phyloP scores from a whole-genome alignment of 64 coral and sea anemone genomes.

The Pachyseris speciosa region DNA sequence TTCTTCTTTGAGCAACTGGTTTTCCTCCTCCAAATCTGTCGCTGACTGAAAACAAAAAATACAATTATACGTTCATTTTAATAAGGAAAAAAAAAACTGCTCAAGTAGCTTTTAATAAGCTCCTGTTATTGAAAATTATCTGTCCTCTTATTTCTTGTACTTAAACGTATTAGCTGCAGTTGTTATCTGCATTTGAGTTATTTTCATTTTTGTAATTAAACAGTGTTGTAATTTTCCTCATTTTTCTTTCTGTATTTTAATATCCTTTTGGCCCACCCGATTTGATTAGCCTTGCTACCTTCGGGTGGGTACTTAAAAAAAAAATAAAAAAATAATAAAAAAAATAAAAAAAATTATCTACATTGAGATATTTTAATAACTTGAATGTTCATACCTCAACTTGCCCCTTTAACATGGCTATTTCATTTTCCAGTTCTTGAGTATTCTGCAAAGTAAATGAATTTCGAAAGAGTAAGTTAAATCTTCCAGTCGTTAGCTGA shows the following conservation, averaged over 20 bases:
- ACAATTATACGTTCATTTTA: neutral
- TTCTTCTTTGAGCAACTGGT: conserved; percentile 9
- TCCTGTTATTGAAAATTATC: too few relatives aligned
- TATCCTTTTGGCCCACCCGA: too few relatives aligned
- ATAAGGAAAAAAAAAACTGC: neutral
- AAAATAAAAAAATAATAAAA: too few relatives aligned
- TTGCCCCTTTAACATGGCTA: neutral
- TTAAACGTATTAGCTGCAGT: too few relatives aligned
- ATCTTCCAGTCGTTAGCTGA: neutral
- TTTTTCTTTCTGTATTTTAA: too few relatives aligned
- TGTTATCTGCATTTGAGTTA: too few relatives aligned
- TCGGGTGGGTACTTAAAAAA: too few relatives aligned
- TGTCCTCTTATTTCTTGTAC: too few relatives aligned
- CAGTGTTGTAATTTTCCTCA: too few relatives aligned
- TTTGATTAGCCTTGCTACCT: too few relatives aligned
- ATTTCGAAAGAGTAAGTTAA: neutral
- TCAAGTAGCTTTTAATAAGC: too few relatives aligned
- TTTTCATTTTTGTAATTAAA: too few relatives aligned
- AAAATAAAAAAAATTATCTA: neutral
- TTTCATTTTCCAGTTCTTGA: neutral
- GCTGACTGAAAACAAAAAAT: neutral
- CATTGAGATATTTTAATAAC: neutral
- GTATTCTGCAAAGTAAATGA: neutral
- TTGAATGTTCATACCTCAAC: neutral
- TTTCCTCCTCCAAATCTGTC: conserved; percentile 1